phyloP scores from a whole-genome alignment of 2,113 vertebrate genomes.

The Daphoenositta chrysoptera region DNA sequence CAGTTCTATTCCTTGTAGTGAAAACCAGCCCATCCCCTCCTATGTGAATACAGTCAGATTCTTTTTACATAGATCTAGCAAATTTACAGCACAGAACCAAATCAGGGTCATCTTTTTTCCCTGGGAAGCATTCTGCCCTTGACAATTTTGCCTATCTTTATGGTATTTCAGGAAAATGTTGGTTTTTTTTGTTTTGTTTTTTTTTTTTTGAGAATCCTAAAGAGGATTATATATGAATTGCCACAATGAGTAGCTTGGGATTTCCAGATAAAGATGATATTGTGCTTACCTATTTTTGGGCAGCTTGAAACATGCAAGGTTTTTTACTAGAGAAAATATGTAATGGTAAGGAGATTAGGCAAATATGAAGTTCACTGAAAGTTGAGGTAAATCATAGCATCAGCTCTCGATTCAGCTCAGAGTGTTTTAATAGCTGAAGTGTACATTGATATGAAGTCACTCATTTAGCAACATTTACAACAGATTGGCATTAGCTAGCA shows the following conservation, averaged over 20 bases:
- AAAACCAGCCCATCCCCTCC: background rate
- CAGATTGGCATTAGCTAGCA: background rate
- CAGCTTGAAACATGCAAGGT: background rate
- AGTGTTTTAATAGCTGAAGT: background rate
- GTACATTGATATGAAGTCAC: background rate
- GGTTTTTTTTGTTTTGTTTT: background rate
- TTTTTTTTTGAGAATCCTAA: background rate
- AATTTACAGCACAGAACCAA: background rate
- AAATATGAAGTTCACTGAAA: background rate
- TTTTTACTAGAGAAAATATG: background rate
- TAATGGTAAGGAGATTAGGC: background rate
- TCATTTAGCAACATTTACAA: background rate
- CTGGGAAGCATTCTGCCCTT: background rate
- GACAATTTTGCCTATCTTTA: background rate
- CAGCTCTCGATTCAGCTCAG: background rate
- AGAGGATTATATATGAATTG: background rate
- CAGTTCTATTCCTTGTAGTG: background rate
- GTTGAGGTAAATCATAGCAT: background rate
- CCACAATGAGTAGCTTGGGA: background rate
- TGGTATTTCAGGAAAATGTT: background rate
- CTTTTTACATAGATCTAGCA: background rate
- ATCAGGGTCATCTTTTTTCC: background rate
- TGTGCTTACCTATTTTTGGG: background rate
- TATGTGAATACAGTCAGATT: background rate
- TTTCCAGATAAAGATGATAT: background rate